Evolutionary conservation across 2,797 vertebrate genomes (phyloP).

Genomic region (Phalloptychus januarius): DNA sequence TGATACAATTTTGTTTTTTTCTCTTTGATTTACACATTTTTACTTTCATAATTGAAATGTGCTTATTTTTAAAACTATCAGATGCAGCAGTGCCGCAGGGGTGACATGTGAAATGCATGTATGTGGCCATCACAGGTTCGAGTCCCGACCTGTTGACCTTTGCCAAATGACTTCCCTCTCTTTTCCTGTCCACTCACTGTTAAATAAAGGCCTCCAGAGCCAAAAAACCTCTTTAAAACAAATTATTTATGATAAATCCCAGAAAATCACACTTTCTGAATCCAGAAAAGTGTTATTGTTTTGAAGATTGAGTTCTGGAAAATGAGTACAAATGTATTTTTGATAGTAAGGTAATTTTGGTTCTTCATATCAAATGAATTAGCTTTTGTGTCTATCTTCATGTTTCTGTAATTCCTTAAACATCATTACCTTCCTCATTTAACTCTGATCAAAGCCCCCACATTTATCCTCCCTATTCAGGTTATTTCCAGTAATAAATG

Average conservation of each 20-base stretch:
- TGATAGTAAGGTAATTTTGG: not conserved
- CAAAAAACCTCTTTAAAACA: no score
- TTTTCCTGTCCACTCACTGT: no score
- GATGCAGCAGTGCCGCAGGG: no score
- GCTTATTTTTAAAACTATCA: no score
- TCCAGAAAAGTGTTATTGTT: not conserved
- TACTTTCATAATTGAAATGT: not conserved
- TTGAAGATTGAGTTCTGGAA: not conserved
- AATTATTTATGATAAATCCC: no score
- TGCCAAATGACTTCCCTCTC: no score
- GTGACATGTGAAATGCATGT: no score
- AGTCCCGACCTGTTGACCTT: no score
- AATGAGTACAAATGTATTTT: not conserved
- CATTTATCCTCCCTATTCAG: not conserved
- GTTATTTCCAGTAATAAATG: not conserved
- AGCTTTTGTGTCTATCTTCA: not conserved
- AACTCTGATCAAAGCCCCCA: not conserved
- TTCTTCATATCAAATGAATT: not conserved
- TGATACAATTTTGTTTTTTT: no score
- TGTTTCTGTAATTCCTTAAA: not conserved
- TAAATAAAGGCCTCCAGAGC: no score
- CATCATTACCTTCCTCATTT: not conserved
- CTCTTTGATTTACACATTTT: not conserved
- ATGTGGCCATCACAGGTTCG: no score
- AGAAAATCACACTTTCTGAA: not conserved